These are phyloP conservation scores for Trichogramma evanescens DNA, from an alignment of 2,888 invertebrate species.

Conservation along the genomic window DNA sequence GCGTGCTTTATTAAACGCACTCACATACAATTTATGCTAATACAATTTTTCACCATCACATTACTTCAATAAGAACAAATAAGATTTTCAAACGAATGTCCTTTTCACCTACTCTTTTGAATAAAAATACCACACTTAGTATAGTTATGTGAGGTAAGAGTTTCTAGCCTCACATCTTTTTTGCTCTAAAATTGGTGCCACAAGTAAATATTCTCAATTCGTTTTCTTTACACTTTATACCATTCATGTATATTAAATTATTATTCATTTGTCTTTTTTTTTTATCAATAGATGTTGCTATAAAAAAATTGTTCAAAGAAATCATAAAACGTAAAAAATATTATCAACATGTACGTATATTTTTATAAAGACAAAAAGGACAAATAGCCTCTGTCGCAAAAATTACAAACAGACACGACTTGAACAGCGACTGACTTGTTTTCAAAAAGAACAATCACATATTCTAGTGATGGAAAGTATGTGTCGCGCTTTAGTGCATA, in stretches of 20 bases:
- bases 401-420: constrained; percentile 30
- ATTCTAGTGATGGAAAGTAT: neutral
- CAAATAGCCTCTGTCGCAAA: constrained; percentile 27
- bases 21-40: too few relatives aligned
- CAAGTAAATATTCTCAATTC: neutral
- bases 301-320: constrained; percentile 19
- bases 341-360: constrained; percentile 37
- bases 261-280: constrained; percentile 11
- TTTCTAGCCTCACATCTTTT: too few relatives aligned
- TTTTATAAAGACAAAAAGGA: constrained; percentile 35
- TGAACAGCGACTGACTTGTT: constrained; percentile 21
- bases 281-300: constrained; percentile 13
- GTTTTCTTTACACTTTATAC: neutral
- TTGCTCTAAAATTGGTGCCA: too few relatives aligned
- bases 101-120: too few relatives aligned
- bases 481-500: too few relatives aligned
- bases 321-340: constrained; percentile 27
- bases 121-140: too few relatives aligned
- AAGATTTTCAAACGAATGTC: too few relatives aligned
- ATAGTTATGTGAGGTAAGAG: too few relatives aligned
- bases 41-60: too few relatives aligned
- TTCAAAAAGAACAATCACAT: constrained; percentile 27
- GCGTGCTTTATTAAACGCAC: too few relatives aligned
- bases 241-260: neutral
- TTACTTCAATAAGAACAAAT: too few relatives aligned